These are phyloP conservation scores for Ceriagrion tenellum DNA, from an alignment of 2,888 invertebrate genomes.

Conservation along the genomic window DNA sequence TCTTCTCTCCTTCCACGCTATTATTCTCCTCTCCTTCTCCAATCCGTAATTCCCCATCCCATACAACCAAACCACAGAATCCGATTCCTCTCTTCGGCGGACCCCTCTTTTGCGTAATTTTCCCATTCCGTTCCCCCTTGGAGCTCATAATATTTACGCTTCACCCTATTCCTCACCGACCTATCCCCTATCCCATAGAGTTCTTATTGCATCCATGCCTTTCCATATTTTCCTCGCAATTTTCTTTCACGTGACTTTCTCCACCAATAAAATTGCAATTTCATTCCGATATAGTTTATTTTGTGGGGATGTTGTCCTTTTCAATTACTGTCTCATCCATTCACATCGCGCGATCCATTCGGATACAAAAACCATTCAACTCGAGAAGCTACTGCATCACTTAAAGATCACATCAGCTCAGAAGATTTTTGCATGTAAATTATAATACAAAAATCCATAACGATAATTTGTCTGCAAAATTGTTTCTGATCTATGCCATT, in stretches of 20 bases:
- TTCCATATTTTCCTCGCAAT: neutral
- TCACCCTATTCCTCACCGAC: neutral
- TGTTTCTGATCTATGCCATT: neutral
- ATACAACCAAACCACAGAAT: neutral
- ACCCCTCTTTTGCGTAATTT: slow-evolving; percentile 38
- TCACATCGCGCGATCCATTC: neutral
- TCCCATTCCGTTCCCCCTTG: neutral
- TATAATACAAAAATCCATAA: neutral
- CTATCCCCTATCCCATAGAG: neutral
- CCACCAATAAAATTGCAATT: neutral
- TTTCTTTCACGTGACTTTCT: neutral
- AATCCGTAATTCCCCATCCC: neutral
- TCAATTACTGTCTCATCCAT: neutral
- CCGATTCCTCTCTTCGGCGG: neutral
- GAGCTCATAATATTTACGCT: neutral
- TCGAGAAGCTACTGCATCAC: neutral
- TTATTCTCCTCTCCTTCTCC: neutral
- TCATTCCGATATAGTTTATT: neutral
- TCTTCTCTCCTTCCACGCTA: neutral
- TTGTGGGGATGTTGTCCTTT: neutral
- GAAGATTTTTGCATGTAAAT: neutral
- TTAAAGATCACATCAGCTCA: too few species aligned
- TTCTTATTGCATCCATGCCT: too few species aligned
- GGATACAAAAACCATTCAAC: neutral
- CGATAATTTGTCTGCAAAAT: neutral